phyloP scores from a whole-genome alignment of 2,888 invertebrate genomes.

The Limnephilus lunatus region DNA sequence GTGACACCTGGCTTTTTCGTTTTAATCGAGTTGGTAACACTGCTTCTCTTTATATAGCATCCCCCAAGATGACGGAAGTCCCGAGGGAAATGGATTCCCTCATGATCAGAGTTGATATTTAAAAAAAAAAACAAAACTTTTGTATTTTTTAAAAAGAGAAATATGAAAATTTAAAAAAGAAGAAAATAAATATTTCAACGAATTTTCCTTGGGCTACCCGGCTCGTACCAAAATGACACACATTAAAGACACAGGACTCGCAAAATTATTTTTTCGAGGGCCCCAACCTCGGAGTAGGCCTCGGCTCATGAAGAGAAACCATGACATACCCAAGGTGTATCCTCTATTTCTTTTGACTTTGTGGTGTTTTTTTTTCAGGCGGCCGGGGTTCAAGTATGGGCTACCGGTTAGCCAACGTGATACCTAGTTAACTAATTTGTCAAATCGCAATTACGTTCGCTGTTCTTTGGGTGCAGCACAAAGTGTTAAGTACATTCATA shows the following conservation, averaged over 20 bases:
- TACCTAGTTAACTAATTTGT: slow-evolving; percentile 9
- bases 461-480: slow-evolving; percentile 2
- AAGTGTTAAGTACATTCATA: slow-evolving; percentile 6
- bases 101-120: background rate
- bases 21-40: too few species aligned
- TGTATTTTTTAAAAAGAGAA: too few species aligned
- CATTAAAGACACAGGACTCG: too few species aligned
- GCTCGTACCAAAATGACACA: too few species aligned
- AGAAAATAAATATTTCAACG: too few species aligned
- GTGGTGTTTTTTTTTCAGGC: too few species aligned
- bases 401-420: background rate
- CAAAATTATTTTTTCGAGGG: too few species aligned
- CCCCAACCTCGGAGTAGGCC: too few species aligned
- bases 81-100: background rate
- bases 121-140: background rate
- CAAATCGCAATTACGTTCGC: background rate
- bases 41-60: background rate
- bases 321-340: background rate
- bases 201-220: too few species aligned
- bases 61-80: background rate
- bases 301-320: background rate
- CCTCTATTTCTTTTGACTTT: background rate
- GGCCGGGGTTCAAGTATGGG: background rate
- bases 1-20: too few species aligned
- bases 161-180: too few species aligned